Base-by-base conservation (phyloP, 2,113 vertebrate genomes). In the Dasyornis broadbenti region DNA sequence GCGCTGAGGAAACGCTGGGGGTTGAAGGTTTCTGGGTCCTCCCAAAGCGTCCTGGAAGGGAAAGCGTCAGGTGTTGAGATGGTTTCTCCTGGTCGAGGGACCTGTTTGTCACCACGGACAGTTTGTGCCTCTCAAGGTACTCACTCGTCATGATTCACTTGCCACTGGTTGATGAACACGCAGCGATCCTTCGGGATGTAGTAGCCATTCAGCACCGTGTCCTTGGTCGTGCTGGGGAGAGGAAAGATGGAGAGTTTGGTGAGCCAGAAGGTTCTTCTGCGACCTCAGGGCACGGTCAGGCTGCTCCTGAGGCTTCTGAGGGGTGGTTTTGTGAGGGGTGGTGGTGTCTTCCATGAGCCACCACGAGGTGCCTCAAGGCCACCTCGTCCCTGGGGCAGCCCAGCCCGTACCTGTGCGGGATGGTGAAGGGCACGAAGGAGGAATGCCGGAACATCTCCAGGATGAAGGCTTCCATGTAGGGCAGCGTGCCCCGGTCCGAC, bases 91-190 rank as follows among this genome's bases (percentile, higher is more conserved):
- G 16, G 28, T 4, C 18, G 7, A 9, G 42, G 11, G 11, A 12
- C 22, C 31, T 13, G 42, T 45, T 44, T 42, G 28, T 4, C 39
- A 11, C 69, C 13, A 8, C n/a, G 77, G 40, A 53, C 19, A 57
- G 14, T 69, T 71, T 60, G 49, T 79, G 50, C 75, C 64, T 45
- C 54, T 12, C 26, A 14, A 50, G 65, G 40, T 83, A 99, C 99
- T 98, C 92, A 99, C 99, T 97, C 88, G 2, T 99, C 98, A 0
- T 98, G 99, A 95, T 99, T 99, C 91, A 98, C 97, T 66, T 99
- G 99, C 98, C 99, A 99, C 97, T 99, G 99, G 95, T 99, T 99
- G 92, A 99, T 54, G 80, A 99, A 99, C 86, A 99, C 96, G 7
- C 98, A 99, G 15, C 95, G 80, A 81, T 98, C 98, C 97, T 99